Base-by-base conservation (phyloP, 2,113 vertebrate genomes). In the Apeltes quadracus region DNA sequence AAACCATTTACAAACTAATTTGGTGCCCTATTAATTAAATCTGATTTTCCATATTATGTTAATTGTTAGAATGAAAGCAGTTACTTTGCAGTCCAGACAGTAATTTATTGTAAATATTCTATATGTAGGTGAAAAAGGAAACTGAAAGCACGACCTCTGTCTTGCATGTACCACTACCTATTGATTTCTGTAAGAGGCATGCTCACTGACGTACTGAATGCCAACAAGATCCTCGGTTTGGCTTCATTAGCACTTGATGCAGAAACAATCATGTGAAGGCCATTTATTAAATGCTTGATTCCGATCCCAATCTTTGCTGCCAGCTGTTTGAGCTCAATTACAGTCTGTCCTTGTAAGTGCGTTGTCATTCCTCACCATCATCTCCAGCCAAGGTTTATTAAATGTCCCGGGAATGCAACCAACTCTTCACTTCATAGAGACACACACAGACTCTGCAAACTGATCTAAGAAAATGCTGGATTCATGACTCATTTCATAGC, bases 291-390 rank as follows among this genome's bases (percentile, higher is more conserved):
- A 56, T 23, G 36, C 11, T 39, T 14, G 13, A 23, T 58, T 61
- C 43, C 0, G 2, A 32, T 11, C 16, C 39, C 20, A n/a, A 1
- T 66, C 34, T 71, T 38, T 70, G 5, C 36, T 54, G 46, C 44
- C 54, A 65, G 15, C 58, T 39, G 46, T 20, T 54, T 53, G 23
- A 51, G 27, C 32, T 74, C 46, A 44, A 38, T 68, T 46, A 66
- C 36, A 61, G 44, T 64, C 61, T 72, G 72, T 69, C 59, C 76
- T 34, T 53, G 22, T 54, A 20, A 56, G 12, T 38, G 10, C n/a
- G n/a, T 61, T 39, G 32, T 32, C 58, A 64, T 56, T 59, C 29
- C 57, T 67, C 55, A 32, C 65, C 43, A 18, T 66, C 43, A 32
- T 46, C 41, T 32, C 0, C 1, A 7, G 58, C 59, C 27, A 20